Evolutionary conservation across 2,797 vertebrate genomes (phyloP).

Genomic region (Gobionotothen gibberifrons): DNA sequence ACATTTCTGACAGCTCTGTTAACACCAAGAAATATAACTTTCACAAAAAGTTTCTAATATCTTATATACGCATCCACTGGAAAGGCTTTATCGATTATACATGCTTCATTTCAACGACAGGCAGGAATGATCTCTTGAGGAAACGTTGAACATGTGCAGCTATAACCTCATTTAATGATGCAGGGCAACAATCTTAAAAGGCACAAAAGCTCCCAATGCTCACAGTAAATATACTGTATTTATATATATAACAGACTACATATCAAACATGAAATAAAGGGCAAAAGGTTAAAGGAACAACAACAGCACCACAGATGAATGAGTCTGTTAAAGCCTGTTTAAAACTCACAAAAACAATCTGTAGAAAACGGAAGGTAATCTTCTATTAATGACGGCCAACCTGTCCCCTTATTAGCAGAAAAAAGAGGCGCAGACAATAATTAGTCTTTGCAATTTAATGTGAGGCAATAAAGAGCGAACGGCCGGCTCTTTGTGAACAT

Average conservation of each 20-base stretch:
- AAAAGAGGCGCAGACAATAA: slow-evolving; percentile 70
- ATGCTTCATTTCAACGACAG: background rate
- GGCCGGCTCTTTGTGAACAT: slow-evolving; percentile 75
- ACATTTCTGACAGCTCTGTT: slow-evolving; percentile 78
- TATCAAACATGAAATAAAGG: background rate
- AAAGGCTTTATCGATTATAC: slow-evolving; percentile 1
- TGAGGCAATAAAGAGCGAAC: slow-evolving; percentile 70
- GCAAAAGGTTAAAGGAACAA: background rate
- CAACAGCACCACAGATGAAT: slow-evolving; percentile 14
- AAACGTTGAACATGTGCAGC: background rate
- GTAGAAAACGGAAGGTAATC: slow-evolving; percentile 22
- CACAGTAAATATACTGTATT: background rate
- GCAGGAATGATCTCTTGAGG: background rate
- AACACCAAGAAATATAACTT: slow-evolving; percentile 48
- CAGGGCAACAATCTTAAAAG: background rate
- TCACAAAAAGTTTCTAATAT: slow-evolving; percentile 30
- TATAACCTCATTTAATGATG: background rate
- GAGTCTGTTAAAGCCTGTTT: slow-evolving; percentile 14
- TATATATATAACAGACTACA: background rate
- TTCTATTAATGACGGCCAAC: slow-evolving; percentile 39
- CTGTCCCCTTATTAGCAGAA: slow-evolving; percentile 68
- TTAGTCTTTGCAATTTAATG: slow-evolving; percentile 81
- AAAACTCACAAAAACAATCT: slow-evolving; percentile 31
- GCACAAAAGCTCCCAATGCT: background rate
- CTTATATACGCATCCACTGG: slow-evolving; percentile 1